Evolutionary conservation across 2,797 vertebrate species (phyloP).

Genomic region (Buphagus erythrorhynchus): DNA sequence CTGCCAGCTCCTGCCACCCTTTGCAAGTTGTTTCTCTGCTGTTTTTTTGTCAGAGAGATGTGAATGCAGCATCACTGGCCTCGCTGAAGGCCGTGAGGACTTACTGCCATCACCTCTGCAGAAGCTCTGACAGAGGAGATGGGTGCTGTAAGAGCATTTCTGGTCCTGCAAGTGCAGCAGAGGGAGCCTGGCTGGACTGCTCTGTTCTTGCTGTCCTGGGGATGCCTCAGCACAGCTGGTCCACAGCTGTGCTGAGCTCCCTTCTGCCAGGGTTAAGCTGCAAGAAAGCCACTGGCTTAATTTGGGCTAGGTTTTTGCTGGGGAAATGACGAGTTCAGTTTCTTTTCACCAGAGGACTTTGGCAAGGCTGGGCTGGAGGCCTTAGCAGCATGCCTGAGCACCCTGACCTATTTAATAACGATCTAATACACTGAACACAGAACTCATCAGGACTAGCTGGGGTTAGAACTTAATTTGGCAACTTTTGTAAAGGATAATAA

Average conservation of each 20-base stretch:
- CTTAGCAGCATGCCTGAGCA: background rate
- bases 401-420: background rate
- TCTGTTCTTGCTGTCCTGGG: background rate
- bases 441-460: background rate
- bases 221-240: rapidly evolving
- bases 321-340: background rate
- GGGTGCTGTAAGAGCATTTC: background rate
- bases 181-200: background rate
- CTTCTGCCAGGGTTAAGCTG: background rate
- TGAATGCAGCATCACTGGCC: background rate
- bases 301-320: background rate
- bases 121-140: rapidly evolving
- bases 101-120: background rate
- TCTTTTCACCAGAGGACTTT: background rate
- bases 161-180: background rate
- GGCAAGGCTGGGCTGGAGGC: background rate
- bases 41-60: background rate
- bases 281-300: background rate
- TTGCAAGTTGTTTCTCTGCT: background rate
- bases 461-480: background rate
- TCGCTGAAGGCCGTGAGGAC: rapidly evolving
- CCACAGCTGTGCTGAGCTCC: background rate
- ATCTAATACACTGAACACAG: background rate
- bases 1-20: background rate
- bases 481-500: background rate